Evolutionary conservation across 2,113 vertebrate genomes (phyloP).

Genomic region (Sporophila hypoxantha): DNA sequence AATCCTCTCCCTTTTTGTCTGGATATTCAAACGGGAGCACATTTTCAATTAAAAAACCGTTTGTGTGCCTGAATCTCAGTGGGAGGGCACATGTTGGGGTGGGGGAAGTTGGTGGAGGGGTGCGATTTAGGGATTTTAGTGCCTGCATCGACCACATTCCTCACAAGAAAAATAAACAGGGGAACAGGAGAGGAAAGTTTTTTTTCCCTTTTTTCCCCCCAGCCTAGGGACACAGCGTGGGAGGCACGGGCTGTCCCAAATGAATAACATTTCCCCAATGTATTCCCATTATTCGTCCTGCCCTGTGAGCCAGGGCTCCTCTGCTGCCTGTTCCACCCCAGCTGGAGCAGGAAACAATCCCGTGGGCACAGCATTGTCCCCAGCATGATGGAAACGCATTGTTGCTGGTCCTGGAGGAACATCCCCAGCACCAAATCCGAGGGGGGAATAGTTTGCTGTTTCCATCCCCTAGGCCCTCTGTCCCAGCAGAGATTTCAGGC

Average conservation of each 20-base stretch:
- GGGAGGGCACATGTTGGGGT: too few species aligned
- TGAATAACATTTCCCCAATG: constrained; percentile 58
- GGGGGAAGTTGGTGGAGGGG: too few species aligned
- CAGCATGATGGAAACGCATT: constrained; percentile 60
- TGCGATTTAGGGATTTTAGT: too few species aligned
- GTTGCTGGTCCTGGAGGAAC: constrained; percentile 33
- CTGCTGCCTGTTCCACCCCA: constrained; percentile 9
- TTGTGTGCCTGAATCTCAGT: too few species aligned
- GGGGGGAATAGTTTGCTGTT: background rate
- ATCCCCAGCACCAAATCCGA: background rate
- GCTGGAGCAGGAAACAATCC: constrained; percentile 53
- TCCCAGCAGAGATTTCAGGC: constrained; percentile 26
- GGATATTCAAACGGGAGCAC: too few species aligned
- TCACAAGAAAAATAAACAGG: too few species aligned
- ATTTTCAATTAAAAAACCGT: too few species aligned
- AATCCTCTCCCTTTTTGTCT: too few species aligned
- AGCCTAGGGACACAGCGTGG: constrained; percentile 33
- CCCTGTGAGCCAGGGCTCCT: constrained; percentile 24
- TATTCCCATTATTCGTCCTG: too few species aligned
- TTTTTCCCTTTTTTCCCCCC: background rate
- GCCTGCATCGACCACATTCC: too few species aligned
- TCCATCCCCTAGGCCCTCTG: constrained; percentile 2
- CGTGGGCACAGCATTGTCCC: constrained; percentile 39
- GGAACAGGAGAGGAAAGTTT: too few species aligned
- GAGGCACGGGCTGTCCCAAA: constrained; percentile 43